Evolutionary conservation across 2,113 vertebrate genomes (phyloP), one percentile per base, ranked within the genome.

Genomic region (Oreochromis niloticus): DNA sequence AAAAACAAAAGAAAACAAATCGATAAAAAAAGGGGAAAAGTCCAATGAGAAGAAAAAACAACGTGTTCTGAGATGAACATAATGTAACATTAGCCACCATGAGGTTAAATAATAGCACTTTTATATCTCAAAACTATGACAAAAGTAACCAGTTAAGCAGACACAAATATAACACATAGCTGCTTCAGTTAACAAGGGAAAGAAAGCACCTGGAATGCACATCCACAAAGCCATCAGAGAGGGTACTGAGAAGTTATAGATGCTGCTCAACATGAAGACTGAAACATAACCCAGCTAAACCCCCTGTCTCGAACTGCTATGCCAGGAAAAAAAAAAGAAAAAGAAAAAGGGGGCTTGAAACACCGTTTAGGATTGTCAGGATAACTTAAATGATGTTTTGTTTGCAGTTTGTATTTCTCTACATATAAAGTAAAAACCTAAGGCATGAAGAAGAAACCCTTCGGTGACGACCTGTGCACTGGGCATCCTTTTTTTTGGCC

Each of bases 201-300:
- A 96, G 94, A 97, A 96, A 97, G 96, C 97, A 97, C 97, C 97
- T 98, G 98, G 98, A 99, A 99, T 99, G 98, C 99, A 99, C 99
- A 99, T 99, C 98, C 97, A 96, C 97, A 97, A 98, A 96, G 91
- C 92, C 90, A 90, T 84, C 87, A 89, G 86, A 89, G 80, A 91
- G 86, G 89, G 83, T 39, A 84, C 34, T 82, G 52, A 86, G 73
- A 82, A 75, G 75, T 73, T 63, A 83, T 88, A 66, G 48, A 94
- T 85, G 87, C 57, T 88, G 85, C 82, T 90, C 50, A 78, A 96
- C 93, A 32, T 4, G 30, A 78, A 52, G 73, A 78, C 73, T 32
- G 95, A 82, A 30, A 75, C 24, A 32, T 12, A 86, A 81, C 63
- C 9, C 2, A 86, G 86, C 63, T 17, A 52, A 71, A 59, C 32